Evolutionary conservation across 2,113 vertebrate species (phyloP).

Genomic region (Gorsachius goisagi): DNA sequence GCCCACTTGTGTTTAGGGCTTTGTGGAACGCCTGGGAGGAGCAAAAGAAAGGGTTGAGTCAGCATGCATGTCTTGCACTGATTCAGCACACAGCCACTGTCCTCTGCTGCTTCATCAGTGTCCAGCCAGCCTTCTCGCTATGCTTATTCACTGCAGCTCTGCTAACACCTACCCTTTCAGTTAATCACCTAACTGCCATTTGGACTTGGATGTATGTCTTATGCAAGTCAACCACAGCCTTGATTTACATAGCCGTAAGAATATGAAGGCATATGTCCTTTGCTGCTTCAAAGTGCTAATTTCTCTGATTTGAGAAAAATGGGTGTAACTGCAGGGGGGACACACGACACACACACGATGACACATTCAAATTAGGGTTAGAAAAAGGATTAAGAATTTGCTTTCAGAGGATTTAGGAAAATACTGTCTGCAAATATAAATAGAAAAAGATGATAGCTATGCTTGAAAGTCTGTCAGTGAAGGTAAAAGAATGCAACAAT

Average conservation of each 20-base stretch:
- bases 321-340: background rate
- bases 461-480: background rate
- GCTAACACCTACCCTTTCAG: background rate
- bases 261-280: background rate
- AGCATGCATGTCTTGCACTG: background rate
- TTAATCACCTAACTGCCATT: background rate
- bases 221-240: background rate
- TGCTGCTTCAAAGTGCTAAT: background rate
- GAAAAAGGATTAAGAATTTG: background rate
- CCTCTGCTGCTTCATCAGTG: background rate
- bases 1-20: accelerated
- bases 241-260: background rate
- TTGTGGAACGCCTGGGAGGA: background rate
- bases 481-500: background rate
- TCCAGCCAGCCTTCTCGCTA: background rate
- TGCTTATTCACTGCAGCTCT: background rate
- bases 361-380: background rate
- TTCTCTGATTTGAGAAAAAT: background rate
- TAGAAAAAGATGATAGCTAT: background rate
- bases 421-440: background rate
- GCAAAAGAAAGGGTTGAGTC: accelerated
- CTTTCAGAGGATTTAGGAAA: background rate
- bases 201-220: background rate
- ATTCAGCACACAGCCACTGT: background rate
- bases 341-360: no score